Evolutionary conservation across 2,888 invertebrate genomes (phyloP).

Genomic region (Tetranychus piercei): DNA sequence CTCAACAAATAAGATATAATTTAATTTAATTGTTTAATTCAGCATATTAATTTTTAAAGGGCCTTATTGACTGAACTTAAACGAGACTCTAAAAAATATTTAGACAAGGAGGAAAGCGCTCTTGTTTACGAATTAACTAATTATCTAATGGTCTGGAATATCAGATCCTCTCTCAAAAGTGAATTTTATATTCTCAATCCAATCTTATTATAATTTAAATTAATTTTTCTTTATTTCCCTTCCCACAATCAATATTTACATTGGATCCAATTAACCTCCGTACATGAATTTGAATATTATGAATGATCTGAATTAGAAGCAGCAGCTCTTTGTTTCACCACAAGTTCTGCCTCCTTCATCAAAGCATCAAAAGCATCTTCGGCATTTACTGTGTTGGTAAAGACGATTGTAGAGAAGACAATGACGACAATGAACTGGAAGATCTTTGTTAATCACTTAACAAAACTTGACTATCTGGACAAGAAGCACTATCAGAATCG

Average conservation of each 20-base stretch:
- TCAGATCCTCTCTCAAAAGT: constrained; percentile 62
- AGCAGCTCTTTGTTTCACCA: too few relatives aligned
- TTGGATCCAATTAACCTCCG: constrained; percentile 50
- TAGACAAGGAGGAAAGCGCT: constrained; percentile 39
- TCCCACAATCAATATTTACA: constrained; percentile 50
- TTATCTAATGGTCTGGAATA: constrained; percentile 68
- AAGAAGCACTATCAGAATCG: too few relatives aligned
- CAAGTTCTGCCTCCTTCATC: neutral
- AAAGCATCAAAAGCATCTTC: constrained; percentile 3
- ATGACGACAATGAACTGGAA: too few relatives aligned
- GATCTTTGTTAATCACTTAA: too few relatives aligned
- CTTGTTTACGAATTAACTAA: constrained; percentile 36
- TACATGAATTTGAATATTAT: constrained; percentile 52
- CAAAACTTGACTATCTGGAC: too few relatives aligned
- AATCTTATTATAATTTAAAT: constrained; percentile 11
- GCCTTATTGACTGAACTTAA: constrained; percentile 53
- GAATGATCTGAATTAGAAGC: too few relatives aligned
- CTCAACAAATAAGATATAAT: constrained; percentile 54
- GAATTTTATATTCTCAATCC: neutral
- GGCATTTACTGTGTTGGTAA: neutral
- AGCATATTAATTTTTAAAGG: too few relatives aligned
- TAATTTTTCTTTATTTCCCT: constrained; percentile 14
- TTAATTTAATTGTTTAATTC: constrained; percentile 41
- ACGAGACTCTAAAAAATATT: constrained; percentile 36
- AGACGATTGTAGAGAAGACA: too few relatives aligned